These are phyloP conservation scores for Hydroisotoma schaefferi DNA, from an alignment of 2,888 invertebrate genomes.

Conservation along the genomic window DNA sequence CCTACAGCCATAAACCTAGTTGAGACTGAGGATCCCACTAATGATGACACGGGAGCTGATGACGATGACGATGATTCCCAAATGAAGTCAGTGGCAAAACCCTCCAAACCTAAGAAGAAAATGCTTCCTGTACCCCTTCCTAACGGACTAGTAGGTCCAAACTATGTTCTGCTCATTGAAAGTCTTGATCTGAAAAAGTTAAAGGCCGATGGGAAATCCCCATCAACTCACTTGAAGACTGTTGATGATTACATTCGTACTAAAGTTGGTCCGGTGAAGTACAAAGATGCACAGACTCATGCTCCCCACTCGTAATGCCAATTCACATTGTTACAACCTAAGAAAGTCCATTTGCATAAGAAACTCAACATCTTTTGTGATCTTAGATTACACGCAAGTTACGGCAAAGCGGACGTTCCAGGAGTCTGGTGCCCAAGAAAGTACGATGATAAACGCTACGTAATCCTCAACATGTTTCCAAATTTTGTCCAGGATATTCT, in stretches of 20 bases:
- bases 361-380: background rate
- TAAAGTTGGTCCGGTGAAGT: constrained; percentile 40
- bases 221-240: constrained; percentile 27
- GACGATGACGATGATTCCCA: constrained; percentile 6
- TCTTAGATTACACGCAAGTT: constrained; percentile 35
- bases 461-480: constrained; percentile 42
- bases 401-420: constrained; percentile 33
- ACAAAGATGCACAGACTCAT: constrained; percentile 37
- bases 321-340: background rate
- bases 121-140: constrained; percentile 31
- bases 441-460: constrained; percentile 43
- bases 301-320: constrained; percentile 37
- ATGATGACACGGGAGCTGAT: constrained; percentile 2
- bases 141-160: constrained; percentile 33
- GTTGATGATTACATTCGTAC: constrained; percentile 43
- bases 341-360: background rate
- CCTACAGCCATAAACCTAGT: constrained; percentile 2
- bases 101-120: constrained; percentile 20
- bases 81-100: background rate
- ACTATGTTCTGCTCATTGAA: constrained; percentile 37
- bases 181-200: constrained; percentile 37
- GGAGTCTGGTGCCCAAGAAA: constrained; percentile 45
- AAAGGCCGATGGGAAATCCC: constrained; percentile 29
- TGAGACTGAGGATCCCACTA: constrained; percentile 6
- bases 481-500: constrained; percentile 39